phyloP scores from a whole-genome alignment of 53 echinoderm and acorn worm species.

The Zoroaster sp. region DNA sequence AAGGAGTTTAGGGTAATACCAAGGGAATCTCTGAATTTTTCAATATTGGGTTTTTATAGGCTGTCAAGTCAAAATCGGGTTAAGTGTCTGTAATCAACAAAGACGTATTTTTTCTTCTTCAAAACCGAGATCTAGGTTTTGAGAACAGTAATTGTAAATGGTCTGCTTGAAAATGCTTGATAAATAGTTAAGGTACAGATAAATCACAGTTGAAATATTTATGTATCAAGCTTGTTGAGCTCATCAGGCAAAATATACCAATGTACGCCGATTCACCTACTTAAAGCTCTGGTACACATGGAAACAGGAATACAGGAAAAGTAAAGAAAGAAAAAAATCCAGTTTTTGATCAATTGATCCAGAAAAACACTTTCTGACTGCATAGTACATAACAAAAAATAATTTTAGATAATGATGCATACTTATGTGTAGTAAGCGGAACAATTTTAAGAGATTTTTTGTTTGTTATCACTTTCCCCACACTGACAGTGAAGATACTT shows the following conservation, averaged over 20 bases:
- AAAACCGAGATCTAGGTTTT: background rate
- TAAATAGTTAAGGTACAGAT: background rate
- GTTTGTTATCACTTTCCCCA: too few relatives aligned
- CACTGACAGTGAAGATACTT: too few relatives aligned
- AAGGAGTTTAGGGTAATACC: slow-evolving; percentile 6
- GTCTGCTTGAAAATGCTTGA: background rate
- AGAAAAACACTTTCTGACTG: too few relatives aligned
- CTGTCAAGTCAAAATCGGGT: background rate
- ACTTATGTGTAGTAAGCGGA: too few relatives aligned
- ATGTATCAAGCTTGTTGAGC: too few relatives aligned
- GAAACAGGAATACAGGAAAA: too few relatives aligned
- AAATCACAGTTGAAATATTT: background rate
- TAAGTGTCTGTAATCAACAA: background rate
- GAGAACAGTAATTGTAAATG: background rate
- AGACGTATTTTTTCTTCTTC: background rate
- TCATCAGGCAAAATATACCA: too few relatives aligned
- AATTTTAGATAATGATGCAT: background rate
- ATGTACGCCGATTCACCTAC: too few relatives aligned
- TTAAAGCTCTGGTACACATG: too few relatives aligned
- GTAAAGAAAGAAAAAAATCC: too few relatives aligned
- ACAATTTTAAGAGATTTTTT: too few relatives aligned
- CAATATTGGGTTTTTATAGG: background rate
- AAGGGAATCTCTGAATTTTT: slow-evolving; percentile 15
- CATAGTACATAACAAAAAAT: background rate
- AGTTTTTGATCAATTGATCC: too few relatives aligned